Evolutionary conservation across 1,140 invertebrate species (phyloP), one percentile per base, ranked within the genome.

Genomic region (Linepithema humile): DNA sequence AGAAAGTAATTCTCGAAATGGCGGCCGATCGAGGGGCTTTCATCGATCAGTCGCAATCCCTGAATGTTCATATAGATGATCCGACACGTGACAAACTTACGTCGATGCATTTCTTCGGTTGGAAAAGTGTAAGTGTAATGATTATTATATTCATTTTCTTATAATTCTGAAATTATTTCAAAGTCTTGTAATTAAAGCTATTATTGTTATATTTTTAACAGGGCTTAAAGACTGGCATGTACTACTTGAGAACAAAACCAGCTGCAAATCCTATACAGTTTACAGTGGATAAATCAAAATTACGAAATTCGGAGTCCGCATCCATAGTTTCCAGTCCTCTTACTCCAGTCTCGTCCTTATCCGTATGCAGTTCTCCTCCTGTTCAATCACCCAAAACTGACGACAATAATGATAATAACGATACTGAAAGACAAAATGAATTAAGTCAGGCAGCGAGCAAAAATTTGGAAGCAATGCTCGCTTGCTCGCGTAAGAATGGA

Each of bases 181-280:
- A 74, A n/a, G 5, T 20, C 15, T 0, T 40, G 15, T n/a, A 12
- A 0, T n/a, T n/a, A n/a, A n/a, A n/a, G n/a, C n/a, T n/a, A n/a
- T n/a, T n/a, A n/a, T n/a, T n/a, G n/a, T n/a, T n/a, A n/a, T n/a
- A n/a, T n/a, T n/a, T n/a, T n/a, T n/a, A 93, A 43, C 85, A 97
- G 97, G 97, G 99, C 7, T 95, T 99, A 15, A 99, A 99, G 95
- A 99, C 99, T 38, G 99, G 99, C 48, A 99, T 99, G 98, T 99
- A 99, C 94, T 99, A 99, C 93, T 95, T 99, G 78, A 95, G 99
- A 38, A 99, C 98, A 0, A 99, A 99, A 91, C 98, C 99, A 9
- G 99, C 99, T 6, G 98, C 98, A 2, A 97, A 98, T 92, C 98
- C 99, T 7, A 98, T 99, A 90, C 98, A 99, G 93, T 99, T 99